phyloP scores from a whole-genome alignment of 2,797 vertebrate genomes.

The Acomys russatus region DNA sequence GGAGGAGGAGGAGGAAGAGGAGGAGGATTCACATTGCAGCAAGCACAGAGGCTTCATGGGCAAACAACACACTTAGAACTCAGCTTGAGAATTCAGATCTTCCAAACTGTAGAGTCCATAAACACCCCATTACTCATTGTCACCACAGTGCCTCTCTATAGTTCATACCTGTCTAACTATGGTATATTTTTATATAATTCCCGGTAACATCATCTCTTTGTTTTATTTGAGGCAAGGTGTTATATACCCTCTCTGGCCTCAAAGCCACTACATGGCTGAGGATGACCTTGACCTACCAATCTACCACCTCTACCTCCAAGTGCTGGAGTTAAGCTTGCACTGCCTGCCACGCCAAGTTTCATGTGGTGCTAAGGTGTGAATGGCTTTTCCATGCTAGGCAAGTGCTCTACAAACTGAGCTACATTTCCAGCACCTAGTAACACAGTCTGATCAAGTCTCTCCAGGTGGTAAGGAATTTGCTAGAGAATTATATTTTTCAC shows the following conservation, averaged over 20 bases:
- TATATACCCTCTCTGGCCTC: not conserved
- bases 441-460: not conserved
- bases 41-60: not conserved
- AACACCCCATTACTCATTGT: not conserved
- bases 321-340: not conserved
- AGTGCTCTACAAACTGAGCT: not conserved
- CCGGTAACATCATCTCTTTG: not conserved
- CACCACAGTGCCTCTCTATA: not conserved
- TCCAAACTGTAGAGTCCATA: not conserved
- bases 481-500: slow-evolving; percentile 43
- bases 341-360: not conserved
- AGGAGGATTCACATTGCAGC: not conserved
- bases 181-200: not conserved
- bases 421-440: not conserved
- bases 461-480: slow-evolving; percentile 26
- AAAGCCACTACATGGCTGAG: not conserved
- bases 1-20: too few relatives aligned
- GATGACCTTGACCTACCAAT: not conserved
- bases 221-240: not conserved
- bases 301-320: not conserved
- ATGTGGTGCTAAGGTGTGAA: not conserved
- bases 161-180: slow-evolving; percentile 22
- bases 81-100: not conserved
- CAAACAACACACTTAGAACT: not conserved
- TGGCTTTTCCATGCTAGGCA: not conserved